Conservation (phyloP, 1,140 invertebrate species). For the Scaptomyza hsui region DNA sequence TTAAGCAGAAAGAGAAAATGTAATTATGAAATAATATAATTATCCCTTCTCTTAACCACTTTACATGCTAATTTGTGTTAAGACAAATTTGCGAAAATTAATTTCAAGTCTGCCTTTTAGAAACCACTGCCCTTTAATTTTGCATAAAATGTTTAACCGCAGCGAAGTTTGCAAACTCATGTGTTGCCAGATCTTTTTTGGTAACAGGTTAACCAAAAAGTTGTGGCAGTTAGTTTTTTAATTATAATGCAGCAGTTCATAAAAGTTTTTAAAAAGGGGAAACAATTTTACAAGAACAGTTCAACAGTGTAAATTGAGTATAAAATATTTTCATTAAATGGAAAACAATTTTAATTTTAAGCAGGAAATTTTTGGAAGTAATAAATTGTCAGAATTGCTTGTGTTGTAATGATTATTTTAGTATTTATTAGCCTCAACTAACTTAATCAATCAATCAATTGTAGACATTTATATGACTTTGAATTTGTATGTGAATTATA, state of each 20-base stretch:
- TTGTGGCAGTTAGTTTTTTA: not conserved
- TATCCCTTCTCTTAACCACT: not conserved
- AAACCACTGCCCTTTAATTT: not conserved
- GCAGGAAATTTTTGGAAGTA: no score
- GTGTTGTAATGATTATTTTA: not conserved
- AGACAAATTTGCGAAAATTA: not conserved
- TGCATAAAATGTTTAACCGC: not conserved
- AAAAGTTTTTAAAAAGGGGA: not conserved
- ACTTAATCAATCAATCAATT: not conserved
- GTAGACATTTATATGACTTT: no score
- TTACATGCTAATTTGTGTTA: not conserved
- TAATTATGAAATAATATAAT: constrained; percentile 1
- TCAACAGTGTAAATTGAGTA: not conserved
- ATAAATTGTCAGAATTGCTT: no score
- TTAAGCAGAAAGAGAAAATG: not conserved
- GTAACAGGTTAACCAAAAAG: not conserved
- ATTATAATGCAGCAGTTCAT: not conserved
- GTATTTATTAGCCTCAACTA: not conserved
- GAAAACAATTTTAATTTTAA: no score
- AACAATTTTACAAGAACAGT: not conserved
- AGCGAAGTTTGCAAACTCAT: not conserved
- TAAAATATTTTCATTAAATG: not conserved
- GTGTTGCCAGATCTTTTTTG: not conserved
- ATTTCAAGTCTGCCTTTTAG: not conserved
- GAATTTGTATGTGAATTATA: no score